Conservation (phyloP, 2,797 vertebrate species). For the Muraenolepis orangiensis region DNA sequence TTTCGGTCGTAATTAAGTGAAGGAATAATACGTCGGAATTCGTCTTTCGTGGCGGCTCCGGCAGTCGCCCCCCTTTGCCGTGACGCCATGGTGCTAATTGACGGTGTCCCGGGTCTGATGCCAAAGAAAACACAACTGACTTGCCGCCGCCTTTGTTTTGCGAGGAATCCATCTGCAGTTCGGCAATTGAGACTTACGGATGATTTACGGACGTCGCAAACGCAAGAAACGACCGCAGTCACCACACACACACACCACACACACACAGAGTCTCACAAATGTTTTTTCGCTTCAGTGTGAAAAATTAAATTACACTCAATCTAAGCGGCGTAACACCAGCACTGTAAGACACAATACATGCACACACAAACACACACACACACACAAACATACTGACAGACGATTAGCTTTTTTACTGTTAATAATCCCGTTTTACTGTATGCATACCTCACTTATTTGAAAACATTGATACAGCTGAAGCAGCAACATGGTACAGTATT, state of each 20-base stretch:
- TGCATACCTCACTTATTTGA: background rate
- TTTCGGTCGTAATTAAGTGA: conserved; percentile 22
- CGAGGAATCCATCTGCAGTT: background rate
- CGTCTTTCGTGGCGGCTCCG: conserved; percentile 21
- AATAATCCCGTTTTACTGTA: background rate
- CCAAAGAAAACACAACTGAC: conserved; percentile 25
- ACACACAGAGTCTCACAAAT: no score
- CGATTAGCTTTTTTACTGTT: background rate
- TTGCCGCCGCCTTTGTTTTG: background rate
- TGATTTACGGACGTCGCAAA: no score
- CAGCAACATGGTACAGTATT: no score
- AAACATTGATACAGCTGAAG: background rate
- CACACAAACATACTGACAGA: background rate
- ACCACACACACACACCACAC: no score
- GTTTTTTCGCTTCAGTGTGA: no score
- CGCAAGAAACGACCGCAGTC: no score
- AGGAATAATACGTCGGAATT: conserved; percentile 14
- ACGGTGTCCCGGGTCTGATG: conserved; percentile 18
- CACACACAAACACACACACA: conserved; percentile 11
- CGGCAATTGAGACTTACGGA: no score
- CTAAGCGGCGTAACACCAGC: background rate
- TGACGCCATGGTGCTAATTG: conserved; percentile 24
- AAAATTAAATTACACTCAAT: no score
- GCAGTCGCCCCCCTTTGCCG: conserved; percentile 9
- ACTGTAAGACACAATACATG: background rate